Percentiles rank a stretch among this genome's conserved stretches.
These are phyloP conservation scores for Epirrita christyi DNA, from an alignment of 2,888 invertebrate species.

Conservation along the genomic window DNA sequence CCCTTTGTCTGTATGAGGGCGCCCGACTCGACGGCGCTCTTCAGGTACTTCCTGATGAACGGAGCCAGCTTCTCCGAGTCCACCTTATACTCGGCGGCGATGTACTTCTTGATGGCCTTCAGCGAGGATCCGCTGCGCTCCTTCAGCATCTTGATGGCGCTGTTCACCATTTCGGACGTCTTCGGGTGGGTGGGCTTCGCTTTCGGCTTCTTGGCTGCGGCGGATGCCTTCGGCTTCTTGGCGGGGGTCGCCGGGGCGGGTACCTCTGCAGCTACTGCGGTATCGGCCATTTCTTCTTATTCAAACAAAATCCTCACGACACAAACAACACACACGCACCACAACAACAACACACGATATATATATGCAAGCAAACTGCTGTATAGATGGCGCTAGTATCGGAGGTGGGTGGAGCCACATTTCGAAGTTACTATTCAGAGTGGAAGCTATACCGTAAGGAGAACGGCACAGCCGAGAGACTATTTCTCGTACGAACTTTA, in stretches of 20 bases:
- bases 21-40: conserved; percentile 81
- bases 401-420: no score
- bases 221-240: conserved; percentile 49
- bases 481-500: no score
- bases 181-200: conserved; percentile 58
- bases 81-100: conserved; percentile 84
- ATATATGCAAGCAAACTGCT: no score
- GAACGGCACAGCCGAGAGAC: no score
- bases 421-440: no score
- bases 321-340: not conserved
- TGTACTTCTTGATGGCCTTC: conserved; percentile 86
- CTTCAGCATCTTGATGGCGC: conserved; percentile 79
- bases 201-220: conserved; percentile 48
- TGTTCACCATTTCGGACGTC: conserved; percentile 80
- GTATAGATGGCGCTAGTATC: conserved; percentile 91
- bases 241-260: conserved; percentile 55
- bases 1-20: conserved; percentile 83
- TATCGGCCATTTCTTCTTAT: conserved; percentile 86
- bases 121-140: conserved; percentile 85
- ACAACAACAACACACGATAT: no score
- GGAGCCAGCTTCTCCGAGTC: conserved; percentile 84
- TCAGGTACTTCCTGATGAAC: conserved; percentile 84
- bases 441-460: no score
- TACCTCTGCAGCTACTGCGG: conserved; percentile 51
- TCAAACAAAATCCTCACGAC: conserved; percentile 85